Evolutionary conservation across 2,888 invertebrate genomes (phyloP).

Genomic region (Horisme vitalbata): DNA sequence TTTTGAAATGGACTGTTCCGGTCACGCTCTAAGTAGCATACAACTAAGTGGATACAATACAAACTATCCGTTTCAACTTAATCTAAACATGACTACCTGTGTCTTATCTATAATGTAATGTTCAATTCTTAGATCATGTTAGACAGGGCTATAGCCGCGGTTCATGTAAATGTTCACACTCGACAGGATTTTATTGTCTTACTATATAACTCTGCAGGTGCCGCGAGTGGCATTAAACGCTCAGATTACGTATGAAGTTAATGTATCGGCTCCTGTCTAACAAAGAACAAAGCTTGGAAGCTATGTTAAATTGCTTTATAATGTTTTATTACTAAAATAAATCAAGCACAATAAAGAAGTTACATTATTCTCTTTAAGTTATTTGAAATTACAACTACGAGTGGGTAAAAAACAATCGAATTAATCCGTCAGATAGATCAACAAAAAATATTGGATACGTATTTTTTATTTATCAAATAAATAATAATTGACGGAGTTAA

Average conservation of each 20-base stretch:
- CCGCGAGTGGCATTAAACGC: constrained; percentile 13
- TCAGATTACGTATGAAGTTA: constrained; percentile 7
- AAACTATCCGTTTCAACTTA: not conserved
- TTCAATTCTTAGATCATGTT: constrained; percentile 47
- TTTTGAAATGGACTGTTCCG: too few relatives aligned
- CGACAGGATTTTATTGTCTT: constrained; percentile 44
- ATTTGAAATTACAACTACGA: too few relatives aligned
- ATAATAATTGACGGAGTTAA: too few relatives aligned
- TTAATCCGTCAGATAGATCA: too few relatives aligned
- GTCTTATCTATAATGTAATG: constrained; percentile 28
- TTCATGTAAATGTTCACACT: constrained; percentile 47
- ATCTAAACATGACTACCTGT: constrained; percentile 2
- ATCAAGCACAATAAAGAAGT: not conserved
- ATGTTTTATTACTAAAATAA: not conserved
- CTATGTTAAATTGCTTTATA: constrained; percentile 1
- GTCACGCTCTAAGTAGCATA: too few relatives aligned
- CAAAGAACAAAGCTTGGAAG: constrained; percentile 1
- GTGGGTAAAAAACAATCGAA: too few relatives aligned
- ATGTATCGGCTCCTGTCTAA: not conserved
- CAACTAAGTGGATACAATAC: too few relatives aligned
- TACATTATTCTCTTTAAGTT: too few relatives aligned
- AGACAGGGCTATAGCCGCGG: constrained; percentile 45
- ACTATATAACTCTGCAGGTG: constrained; percentile 37
- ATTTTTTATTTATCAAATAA: too few relatives aligned
- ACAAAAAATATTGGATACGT: too few relatives aligned